Conservation (phyloP, 2,113 vertebrate species). For the Oreochromis tanganicae region DNA sequence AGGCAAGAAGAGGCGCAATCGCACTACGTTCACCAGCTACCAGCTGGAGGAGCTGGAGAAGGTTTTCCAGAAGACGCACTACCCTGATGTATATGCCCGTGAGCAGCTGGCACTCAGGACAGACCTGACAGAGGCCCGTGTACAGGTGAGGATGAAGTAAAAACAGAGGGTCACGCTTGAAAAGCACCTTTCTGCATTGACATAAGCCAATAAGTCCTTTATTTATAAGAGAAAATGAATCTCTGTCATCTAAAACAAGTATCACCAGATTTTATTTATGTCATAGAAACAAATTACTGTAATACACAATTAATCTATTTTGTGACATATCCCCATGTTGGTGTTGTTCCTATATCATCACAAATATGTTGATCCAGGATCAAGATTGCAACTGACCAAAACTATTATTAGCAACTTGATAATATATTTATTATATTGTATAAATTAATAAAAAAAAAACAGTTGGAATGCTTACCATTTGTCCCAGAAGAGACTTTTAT, state of each 20-base stretch:
- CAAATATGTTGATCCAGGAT: neutral
- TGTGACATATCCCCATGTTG: neutral
- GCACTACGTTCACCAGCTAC: conserved; percentile 95
- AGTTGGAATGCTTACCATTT: neutral
- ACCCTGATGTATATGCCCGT: conserved; percentile 92
- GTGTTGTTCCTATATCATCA: neutral
- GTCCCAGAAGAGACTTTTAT: neutral
- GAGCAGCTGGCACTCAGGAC: conserved; percentile 96
- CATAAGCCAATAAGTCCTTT: neutral
- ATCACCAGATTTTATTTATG: neutral
- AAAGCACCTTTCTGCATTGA: neutral
- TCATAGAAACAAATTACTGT: neutral
- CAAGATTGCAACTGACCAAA: neutral
- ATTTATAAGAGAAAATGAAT: neutral
- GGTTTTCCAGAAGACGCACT: conserved; percentile 98
- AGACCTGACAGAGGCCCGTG: conserved; percentile 91
- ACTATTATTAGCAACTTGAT: neutral
- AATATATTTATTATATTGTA: neutral
- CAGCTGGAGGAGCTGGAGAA: conserved; percentile 97
- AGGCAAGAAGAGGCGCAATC: conserved; percentile 91
- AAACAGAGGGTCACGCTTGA: neutral
- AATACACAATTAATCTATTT: neutral
- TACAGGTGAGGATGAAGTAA: conserved; percentile 77
- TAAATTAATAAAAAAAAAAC: neutral
- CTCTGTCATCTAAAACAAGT: neutral